Evolutionary conservation across 2,113 vertebrate species (phyloP).

Genomic region (Microcebus murinus): DNA sequence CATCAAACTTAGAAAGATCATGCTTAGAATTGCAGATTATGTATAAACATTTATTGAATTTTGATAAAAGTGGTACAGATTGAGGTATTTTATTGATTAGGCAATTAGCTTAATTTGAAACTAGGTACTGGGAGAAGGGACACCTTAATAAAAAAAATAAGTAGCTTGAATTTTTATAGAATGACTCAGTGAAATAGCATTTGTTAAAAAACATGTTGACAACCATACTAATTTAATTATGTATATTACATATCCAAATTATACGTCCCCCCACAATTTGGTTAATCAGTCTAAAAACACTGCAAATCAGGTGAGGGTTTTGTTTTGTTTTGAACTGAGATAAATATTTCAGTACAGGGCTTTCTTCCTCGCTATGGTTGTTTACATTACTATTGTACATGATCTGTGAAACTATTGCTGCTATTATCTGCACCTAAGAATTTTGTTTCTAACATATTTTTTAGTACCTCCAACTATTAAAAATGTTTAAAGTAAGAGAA

Average conservation of each 20-base stretch:
- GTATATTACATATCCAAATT: not conserved
- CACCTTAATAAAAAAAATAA: not conserved
- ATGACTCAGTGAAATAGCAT: not conserved
- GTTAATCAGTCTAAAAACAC: not conserved
- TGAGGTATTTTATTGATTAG: not conserved
- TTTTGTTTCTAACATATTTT: not conserved
- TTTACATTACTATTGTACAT: not conserved
- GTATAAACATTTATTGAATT: not conserved
- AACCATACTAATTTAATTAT: not conserved
- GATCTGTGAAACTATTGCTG: not conserved
- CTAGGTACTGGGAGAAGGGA: not conserved
- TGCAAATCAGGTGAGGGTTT: not conserved
- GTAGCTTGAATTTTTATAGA: not conserved
- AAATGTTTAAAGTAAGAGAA: not conserved
- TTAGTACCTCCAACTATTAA: not conserved
- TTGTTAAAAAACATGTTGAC: not conserved
- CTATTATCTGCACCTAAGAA: not conserved
- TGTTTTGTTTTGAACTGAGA: not conserved
- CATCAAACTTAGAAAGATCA: constrained; percentile 28
- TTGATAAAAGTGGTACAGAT: not conserved
- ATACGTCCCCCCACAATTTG: not conserved
- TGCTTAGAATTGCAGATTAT: not conserved
- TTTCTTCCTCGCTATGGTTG: not conserved
- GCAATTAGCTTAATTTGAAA: not conserved
- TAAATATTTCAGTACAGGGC: not conserved